A percentile compares a stretch with the other conserved stretches of the same genome.
Conservation (phyloP, 2,113 vertebrate genomes). For the Laticauda colubrina region DNA sequence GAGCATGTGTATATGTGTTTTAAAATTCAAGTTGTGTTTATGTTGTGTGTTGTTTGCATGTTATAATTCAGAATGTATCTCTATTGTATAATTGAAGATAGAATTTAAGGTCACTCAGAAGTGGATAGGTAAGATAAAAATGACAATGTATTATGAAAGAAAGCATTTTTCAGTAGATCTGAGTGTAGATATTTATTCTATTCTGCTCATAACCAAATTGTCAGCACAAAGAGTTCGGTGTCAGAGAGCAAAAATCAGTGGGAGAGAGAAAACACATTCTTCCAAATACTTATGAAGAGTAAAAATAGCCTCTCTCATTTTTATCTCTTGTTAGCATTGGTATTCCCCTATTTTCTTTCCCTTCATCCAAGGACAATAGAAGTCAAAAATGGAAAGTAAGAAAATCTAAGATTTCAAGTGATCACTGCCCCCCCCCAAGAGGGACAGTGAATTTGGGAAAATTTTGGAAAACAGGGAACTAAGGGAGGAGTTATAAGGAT, state of each 20-base stretch:
- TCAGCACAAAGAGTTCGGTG: not conserved
- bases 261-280: not conserved
- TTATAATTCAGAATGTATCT: not conserved
- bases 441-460: not conserved
- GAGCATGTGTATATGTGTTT: not conserved
- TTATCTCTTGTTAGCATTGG: not conserved
- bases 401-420: not conserved
- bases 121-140: not conserved
- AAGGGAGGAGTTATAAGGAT: not conserved
- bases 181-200: not conserved
- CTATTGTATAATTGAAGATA: not conserved
- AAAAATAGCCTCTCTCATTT: not conserved
- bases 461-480: not conserved
- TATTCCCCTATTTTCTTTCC: not conserved
- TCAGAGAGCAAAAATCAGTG: not conserved
- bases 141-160: not conserved
- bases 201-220: not conserved
- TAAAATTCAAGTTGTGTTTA: not conserved
- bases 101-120: not conserved
- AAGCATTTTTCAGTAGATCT: not conserved
- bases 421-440: not conserved
- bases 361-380: not conserved
- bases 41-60: not conserved
- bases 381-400: not conserved
- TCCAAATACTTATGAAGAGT: not conserved